Evolutionary conservation across 2,888 invertebrate species (phyloP).

Genomic region (Ophraella communa): DNA sequence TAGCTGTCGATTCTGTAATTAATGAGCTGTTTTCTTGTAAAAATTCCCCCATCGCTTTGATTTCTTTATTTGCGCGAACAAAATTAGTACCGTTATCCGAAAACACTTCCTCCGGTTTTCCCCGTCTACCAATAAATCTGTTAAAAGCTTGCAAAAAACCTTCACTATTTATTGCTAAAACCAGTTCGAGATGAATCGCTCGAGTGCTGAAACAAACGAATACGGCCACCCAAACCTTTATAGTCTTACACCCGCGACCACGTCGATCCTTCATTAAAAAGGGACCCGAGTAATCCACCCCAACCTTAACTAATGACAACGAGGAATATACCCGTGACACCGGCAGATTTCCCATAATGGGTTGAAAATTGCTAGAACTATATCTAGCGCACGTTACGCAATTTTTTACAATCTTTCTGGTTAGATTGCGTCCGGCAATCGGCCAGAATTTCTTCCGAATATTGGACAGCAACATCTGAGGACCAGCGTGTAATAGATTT

Average conservation of each 20-base stretch:
- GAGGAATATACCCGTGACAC: conserved; percentile 11
- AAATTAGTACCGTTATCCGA: conserved; percentile 24
- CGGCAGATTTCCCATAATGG: conserved; percentile 34
- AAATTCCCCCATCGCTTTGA: neutral
- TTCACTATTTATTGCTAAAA: conserved; percentile 18
- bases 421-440: conserved; percentile 28
- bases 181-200: conserved; percentile 33
- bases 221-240: conserved; percentile 29
- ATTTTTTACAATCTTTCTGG: conserved; percentile 20
- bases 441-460: conserved; percentile 40
- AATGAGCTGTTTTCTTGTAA: neutral
- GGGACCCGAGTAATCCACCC: conserved; percentile 42
- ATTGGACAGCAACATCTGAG: conserved; percentile 25
- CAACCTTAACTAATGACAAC: conserved; percentile 26
- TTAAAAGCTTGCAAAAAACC: conserved; percentile 26
- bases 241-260: conserved; percentile 18
- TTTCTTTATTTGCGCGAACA: conserved; percentile 23
- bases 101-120: conserved; percentile 26
- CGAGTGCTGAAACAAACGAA: conserved; percentile 33
- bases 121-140: conserved; percentile 28
- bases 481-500: conserved; percentile 32
- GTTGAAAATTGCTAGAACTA: conserved; percentile 15
- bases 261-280: conserved; percentile 29
- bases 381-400: conserved; percentile 32
- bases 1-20: neutral